Evolutionary conservation across 2,113 vertebrate genomes (phyloP).

Genomic region (Genyomyrus donnyi): DNA sequence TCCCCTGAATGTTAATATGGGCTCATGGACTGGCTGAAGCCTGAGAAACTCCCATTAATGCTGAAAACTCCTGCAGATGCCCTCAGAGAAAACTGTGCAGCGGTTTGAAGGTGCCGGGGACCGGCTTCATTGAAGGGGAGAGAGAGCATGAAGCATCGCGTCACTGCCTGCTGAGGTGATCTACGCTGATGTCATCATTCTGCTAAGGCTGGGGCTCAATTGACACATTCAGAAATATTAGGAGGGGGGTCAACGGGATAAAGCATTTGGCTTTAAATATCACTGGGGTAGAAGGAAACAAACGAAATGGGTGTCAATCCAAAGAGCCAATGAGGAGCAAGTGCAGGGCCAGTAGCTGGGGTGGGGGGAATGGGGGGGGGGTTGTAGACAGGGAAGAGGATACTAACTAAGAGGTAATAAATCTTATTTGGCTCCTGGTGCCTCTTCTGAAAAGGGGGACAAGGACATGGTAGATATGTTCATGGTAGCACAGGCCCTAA

Average conservation of each 20-base stretch:
- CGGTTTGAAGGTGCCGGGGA: neutral
- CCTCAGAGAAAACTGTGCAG: neutral
- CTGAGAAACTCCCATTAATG: neutral
- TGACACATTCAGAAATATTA: neutral
- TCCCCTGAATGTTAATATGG: neutral
- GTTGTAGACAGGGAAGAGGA: neutral
- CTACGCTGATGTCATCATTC: neutral
- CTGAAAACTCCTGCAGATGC: neutral
- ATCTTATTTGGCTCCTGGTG: neutral
- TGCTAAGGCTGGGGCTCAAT: neutral
- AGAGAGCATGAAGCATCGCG: neutral
- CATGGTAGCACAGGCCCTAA: neutral
- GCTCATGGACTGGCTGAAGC: neutral
- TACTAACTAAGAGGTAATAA: neutral
- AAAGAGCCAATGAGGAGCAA: neutral
- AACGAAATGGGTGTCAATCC: neutral
- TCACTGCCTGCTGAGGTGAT: neutral
- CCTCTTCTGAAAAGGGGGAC: neutral
- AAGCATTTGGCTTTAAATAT: neutral
- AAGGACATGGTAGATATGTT: neutral
- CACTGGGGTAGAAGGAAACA: neutral
- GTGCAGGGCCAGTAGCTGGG: neutral
- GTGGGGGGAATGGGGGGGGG: neutral
- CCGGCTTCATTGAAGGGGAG: neutral
- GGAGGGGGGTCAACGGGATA: neutral